Evolutionary conservation across 2,113 vertebrate species (phyloP).

Genomic region (Peromyscus leucopus): DNA sequence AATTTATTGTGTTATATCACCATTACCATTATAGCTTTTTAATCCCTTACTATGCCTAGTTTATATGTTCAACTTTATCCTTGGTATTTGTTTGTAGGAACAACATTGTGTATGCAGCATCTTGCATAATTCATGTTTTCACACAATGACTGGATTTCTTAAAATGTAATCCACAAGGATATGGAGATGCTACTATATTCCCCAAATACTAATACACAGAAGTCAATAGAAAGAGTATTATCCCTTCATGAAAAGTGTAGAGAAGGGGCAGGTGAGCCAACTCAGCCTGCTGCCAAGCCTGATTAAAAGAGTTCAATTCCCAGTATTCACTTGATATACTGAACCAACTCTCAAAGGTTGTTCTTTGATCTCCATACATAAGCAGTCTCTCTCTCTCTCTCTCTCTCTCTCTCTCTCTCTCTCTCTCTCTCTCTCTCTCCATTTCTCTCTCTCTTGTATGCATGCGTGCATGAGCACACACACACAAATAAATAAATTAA

Average conservation of each 20-base stretch:
- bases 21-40: not conserved
- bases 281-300: not conserved
- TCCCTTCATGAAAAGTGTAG: not conserved
- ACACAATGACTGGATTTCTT: not conserved
- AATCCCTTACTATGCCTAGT: not conserved
- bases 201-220: accelerated
- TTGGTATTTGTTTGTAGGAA: not conserved
- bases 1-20: not conserved
- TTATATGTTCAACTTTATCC: not conserved
- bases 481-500: not conserved
- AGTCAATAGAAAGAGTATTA: not conserved
- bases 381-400: not conserved
- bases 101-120: not conserved
- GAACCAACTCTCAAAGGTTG: not conserved
- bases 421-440: no score
- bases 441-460: no score
- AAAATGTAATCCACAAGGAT: not conserved
- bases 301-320: not conserved
- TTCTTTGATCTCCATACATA: not conserved
- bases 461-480: not conserved
- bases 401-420: no score
- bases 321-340: not conserved
- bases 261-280: not conserved
- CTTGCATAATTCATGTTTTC: not conserved
- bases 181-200: not conserved